Evolutionary conservation across 2,797 vertebrate species (phyloP).

Genomic region (Sternotherus odoratus): DNA sequence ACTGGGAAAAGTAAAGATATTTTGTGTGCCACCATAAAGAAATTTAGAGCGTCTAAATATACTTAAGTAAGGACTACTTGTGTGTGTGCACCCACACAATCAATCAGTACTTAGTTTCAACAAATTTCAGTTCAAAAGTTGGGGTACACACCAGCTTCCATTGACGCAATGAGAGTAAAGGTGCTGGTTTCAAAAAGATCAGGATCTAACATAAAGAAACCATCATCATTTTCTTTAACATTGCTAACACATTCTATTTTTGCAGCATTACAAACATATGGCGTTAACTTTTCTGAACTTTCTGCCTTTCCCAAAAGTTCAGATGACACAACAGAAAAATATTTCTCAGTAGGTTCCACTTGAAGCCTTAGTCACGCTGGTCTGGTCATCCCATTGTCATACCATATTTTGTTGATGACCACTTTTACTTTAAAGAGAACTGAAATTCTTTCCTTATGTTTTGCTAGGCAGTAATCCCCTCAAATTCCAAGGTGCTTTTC

Average conservation of each 20-base stretch:
- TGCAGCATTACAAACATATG: background rate
- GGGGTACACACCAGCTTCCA: background rate
- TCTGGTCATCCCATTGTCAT: background rate
- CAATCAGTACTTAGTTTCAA: background rate
- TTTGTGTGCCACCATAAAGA: background rate
- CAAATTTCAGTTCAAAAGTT: background rate
- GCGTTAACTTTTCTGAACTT: background rate
- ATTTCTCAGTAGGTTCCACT: background rate
- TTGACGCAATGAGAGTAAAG: background rate
- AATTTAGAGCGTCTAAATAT: slow-evolving; percentile 1
- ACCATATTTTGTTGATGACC: slow-evolving; percentile 31
- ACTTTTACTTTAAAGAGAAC: background rate
- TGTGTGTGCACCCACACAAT: rapidly evolving
- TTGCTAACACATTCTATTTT: background rate
- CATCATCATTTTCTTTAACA: background rate
- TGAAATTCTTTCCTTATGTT: slow-evolving; percentile 37
- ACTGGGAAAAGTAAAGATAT: background rate
- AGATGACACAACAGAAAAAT: background rate
- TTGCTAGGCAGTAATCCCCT: slow-evolving; percentile 6
- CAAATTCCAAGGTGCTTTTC: slow-evolving; percentile 45
- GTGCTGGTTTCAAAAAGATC: background rate
- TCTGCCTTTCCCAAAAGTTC: background rate
- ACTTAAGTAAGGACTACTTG: background rate
- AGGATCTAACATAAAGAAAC: background rate
- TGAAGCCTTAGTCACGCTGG: background rate